phyloP scores from a whole-genome alignment of 2,888 invertebrate genomes.

The Thera obeliscata region DNA sequence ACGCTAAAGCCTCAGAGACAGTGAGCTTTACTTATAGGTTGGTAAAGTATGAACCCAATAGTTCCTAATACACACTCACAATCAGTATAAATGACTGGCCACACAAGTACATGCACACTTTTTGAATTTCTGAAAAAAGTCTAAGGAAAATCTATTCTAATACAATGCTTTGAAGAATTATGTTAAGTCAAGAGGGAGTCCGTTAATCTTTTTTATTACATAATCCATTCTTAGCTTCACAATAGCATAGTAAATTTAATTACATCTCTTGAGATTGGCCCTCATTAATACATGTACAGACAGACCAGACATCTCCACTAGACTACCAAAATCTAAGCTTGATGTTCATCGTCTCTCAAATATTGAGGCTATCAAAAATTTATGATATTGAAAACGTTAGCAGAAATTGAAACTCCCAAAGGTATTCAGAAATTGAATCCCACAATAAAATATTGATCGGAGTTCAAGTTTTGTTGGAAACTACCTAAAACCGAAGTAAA shows the following conservation, averaged over 20 bases:
- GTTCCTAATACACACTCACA: no score
- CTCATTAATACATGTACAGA: not conserved
- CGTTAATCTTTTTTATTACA: no score
- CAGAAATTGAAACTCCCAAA: not conserved
- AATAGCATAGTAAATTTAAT: not conserved
- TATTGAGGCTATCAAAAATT: no score
- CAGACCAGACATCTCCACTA: not conserved
- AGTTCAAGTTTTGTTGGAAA: not conserved
- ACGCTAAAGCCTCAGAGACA: constrained; percentile 33
- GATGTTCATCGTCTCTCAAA: not conserved
- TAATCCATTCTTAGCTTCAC: not conserved
- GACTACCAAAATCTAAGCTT: not conserved
- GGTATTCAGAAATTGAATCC: not conserved
- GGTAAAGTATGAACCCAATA: not conserved
- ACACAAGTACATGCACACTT: no score
- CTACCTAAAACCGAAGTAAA: not conserved
- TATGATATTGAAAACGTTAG: not conserved
- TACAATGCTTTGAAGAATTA: no score
- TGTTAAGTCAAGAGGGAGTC: no score
- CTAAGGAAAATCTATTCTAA: no score
- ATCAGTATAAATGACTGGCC: no score
- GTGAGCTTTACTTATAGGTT: not conserved
- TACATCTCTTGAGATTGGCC: not conserved
- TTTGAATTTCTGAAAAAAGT: no score
- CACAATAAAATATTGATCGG: not conserved